These are phyloP conservation scores for Achatina immaculata DNA, from an alignment of 1,140 invertebrate species.

Conservation along the genomic window DNA sequence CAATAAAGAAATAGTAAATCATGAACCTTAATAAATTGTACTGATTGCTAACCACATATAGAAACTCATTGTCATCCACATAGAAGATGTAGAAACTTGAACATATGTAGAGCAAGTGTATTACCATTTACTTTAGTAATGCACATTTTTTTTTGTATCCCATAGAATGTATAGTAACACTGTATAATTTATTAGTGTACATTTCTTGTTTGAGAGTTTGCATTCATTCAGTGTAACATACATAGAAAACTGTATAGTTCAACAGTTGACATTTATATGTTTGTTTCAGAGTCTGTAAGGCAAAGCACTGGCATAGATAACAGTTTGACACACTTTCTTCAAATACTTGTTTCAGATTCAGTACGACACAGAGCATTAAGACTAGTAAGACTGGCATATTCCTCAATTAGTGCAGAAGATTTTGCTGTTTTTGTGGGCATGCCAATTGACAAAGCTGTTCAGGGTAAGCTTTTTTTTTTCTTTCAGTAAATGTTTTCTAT, in stretches of 20 bases:
- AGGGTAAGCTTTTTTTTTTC: constrained; percentile 57
- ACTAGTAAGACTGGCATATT: constrained; percentile 85
- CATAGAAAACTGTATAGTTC: too few relatives aligned
- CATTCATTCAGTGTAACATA: too few relatives aligned
- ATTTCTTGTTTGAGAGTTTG: too few relatives aligned
- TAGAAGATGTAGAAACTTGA: background rate
- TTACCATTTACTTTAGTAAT: constrained; percentile 16
- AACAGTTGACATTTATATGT: background rate
- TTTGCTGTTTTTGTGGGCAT: constrained; percentile 82
- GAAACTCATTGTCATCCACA: background rate
- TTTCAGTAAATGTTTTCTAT: background rate
- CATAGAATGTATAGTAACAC: background rate
- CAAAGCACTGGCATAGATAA: too few relatives aligned
- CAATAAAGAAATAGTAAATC: background rate
- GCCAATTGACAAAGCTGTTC: constrained; percentile 76
- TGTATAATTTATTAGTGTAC: too few relatives aligned
- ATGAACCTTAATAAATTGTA: background rate
- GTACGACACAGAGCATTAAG: constrained; percentile 81
- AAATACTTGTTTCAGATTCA: constrained; percentile 80
- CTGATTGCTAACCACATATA: background rate
- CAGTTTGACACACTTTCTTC: too few relatives aligned
- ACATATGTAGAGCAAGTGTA: background rate
- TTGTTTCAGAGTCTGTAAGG: too few relatives aligned
- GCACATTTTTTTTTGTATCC: constrained; percentile 27
- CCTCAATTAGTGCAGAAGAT: constrained; percentile 81